Evolutionary conservation across 2,113 vertebrate species (phyloP).

Genomic region (Onychostoma macrolepis): DNA sequence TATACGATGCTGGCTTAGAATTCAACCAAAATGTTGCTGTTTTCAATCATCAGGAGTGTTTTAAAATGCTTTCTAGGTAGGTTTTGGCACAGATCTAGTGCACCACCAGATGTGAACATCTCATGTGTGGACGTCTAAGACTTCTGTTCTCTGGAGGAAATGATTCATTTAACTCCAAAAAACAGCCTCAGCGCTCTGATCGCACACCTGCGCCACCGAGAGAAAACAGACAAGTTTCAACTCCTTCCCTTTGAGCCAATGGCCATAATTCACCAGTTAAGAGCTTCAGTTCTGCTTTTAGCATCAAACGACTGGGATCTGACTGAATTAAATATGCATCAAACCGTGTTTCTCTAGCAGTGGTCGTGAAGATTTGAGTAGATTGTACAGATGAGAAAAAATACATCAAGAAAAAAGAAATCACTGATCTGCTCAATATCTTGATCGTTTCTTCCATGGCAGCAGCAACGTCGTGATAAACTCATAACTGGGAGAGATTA

Average conservation of each 20-base stretch:
- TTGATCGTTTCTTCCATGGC: background rate
- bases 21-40: background rate
- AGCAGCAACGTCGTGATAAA: background rate
- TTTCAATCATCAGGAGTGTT: background rate
- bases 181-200: background rate
- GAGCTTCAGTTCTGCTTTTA: background rate
- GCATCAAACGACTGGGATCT: background rate
- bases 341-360: background rate
- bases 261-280: conserved; percentile 11
- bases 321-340: background rate
- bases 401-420: background rate
- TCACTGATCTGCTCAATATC: background rate
- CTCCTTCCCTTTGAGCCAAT: background rate
- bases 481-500: no score
- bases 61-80: background rate
- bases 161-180: conserved; percentile 4
- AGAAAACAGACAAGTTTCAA: background rate
- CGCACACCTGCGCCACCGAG: background rate
- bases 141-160: conserved; percentile 1
- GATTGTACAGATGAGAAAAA: background rate
- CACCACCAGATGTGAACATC: background rate
- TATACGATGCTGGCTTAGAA: background rate
- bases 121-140: background rate
- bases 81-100: background rate
- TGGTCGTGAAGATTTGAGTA: background rate